These are phyloP conservation scores for Sphecodes monilicornis DNA, from an alignment of 2,888 invertebrate genomes.

Conservation along the genomic window DNA sequence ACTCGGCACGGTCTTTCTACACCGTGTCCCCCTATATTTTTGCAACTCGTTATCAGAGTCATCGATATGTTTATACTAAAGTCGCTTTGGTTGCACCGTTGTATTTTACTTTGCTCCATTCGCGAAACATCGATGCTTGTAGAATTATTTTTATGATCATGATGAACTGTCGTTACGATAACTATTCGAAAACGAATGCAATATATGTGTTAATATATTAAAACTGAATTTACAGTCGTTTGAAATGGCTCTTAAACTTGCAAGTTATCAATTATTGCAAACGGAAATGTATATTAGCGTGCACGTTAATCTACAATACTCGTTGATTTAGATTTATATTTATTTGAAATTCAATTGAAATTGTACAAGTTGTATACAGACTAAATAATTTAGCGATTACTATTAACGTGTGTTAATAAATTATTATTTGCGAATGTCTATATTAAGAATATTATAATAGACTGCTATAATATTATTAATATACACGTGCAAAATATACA, in stretches of 20 bases:
- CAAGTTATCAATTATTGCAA: constrained; percentile 36
- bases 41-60: background rate
- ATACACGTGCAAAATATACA: constrained; percentile 18
- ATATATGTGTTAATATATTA: constrained; percentile 39
- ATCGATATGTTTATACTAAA: constrained; percentile 14
- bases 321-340: constrained; percentile 40
- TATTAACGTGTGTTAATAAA: constrained; percentile 29
- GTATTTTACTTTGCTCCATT: constrained; percentile 2
- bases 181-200: constrained; percentile 38
- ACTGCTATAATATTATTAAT: constrained; percentile 26
- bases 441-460: constrained; percentile 22
- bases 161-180: constrained; percentile 8
- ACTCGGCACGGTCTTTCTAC: background rate
- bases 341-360: constrained; percentile 39
- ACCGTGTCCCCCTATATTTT: background rate
- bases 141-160: constrained; percentile 1
- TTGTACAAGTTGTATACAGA: constrained; percentile 21
- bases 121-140: background rate
- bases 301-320: constrained; percentile 22
- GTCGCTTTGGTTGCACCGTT: background rate
- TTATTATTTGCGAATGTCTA: constrained; percentile 23
- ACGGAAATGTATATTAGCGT: constrained; percentile 35
- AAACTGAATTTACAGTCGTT: constrained; percentile 43
- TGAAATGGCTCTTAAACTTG: constrained; percentile 25
- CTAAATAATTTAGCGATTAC: constrained; percentile 10